Conservation (phyloP, 2,113 vertebrate species). For the Malaclemys terrapin region DNA sequence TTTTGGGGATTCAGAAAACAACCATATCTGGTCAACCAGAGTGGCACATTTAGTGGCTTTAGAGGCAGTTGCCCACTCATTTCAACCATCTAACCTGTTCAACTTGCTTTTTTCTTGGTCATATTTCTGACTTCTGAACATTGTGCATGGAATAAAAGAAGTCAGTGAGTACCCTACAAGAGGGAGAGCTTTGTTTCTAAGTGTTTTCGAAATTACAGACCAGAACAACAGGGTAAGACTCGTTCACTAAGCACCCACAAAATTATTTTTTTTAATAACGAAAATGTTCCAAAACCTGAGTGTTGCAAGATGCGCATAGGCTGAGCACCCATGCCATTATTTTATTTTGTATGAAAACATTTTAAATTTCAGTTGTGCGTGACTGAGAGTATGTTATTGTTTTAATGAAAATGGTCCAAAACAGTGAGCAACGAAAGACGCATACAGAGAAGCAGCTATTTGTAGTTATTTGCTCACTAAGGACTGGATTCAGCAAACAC, state of each 20-base stretch:
- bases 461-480: background rate
- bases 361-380: slow-evolving; percentile 23
- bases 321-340: slow-evolving; percentile 15
- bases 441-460: background rate
- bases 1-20: background rate
- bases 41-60: background rate
- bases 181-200: slow-evolving; percentile 5
- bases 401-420: slow-evolving; percentile 30
- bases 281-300: slow-evolving; percentile 45
- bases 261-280: slow-evolving; percentile 68
- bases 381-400: background rate
- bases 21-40: background rate
- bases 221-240: slow-evolving; percentile 57
- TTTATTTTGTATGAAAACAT: slow-evolving; percentile 28
- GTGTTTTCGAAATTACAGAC: slow-evolving; percentile 54
- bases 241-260: slow-evolving; percentile 19
- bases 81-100: slow-evolving; percentile 13
- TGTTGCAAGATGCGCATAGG: slow-evolving; percentile 12
- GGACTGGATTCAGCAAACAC: background rate
- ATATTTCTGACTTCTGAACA: slow-evolving; percentile 28
- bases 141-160: slow-evolving; percentile 18
- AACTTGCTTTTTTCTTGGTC: slow-evolving; percentile 15
- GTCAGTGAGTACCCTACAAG: slow-evolving; percentile 42
- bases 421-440: slow-evolving; percentile 20
- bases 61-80: background rate